Evolutionary conservation across 2,797 vertebrate genomes (phyloP).

Genomic region (Ispidina lecontei): DNA sequence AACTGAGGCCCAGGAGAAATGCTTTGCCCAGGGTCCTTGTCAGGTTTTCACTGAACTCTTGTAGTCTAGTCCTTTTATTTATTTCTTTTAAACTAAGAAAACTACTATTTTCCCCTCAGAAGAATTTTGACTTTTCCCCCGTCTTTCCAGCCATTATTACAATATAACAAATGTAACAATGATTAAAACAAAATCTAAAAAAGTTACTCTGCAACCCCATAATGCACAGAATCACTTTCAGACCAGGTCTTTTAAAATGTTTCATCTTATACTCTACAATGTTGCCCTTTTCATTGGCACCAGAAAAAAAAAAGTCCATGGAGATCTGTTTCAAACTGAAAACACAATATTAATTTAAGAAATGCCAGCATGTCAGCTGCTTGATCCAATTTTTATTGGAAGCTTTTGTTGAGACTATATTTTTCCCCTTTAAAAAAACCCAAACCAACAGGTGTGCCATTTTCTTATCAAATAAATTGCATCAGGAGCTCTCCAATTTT

Average conservation of each 20-base stretch:
- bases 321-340: neutral
- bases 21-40: neutral
- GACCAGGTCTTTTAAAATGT: neutral
- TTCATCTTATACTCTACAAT: neutral
- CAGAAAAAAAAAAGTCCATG: accelerated
- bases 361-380: neutral
- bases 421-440: accelerated
- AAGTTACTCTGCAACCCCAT: neutral
- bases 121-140: neutral
- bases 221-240: neutral
- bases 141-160: neutral
- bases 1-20: neutral
- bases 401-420: neutral
- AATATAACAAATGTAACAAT: neutral
- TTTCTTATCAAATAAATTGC: neutral
- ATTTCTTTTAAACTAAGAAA: neutral
- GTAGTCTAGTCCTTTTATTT: neutral
- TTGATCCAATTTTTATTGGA: slow-evolving; percentile 40
- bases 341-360: slow-evolving; percentile 5
- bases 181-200: neutral
- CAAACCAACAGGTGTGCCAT: too few relatives aligned
- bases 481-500: neutral
- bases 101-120: neutral
- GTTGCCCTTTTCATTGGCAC: neutral
- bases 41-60: neutral